Evolutionary conservation across 1,140 invertebrate genomes (phyloP), one percentile per base, ranked within the genome.

Genomic region (Lysiphlebus fabarum): DNA sequence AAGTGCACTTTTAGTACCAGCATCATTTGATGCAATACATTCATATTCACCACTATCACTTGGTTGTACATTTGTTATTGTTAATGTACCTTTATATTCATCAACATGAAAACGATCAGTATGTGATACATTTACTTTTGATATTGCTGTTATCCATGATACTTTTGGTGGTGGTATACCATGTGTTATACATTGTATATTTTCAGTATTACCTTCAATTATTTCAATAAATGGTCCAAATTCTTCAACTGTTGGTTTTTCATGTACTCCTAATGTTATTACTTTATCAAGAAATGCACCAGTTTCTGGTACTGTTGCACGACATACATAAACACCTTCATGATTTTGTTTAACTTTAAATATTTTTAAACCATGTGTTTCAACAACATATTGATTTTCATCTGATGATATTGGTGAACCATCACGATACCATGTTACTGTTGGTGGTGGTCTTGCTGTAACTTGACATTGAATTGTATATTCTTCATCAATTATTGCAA

Each of bases 391-490:
- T 66, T 87, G 84, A 41, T 86, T 17, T 17, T 17, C 84, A 61
- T 85, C 84, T 53, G 82, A 84, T 59, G 75, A 73, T 50, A 84
- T 84, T 81, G 82, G 72, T 62, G 85, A 80, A n/a, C 85, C 87
- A 72, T 93, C 88, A 72, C 87, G 87, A 47, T 86, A 82, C 93
- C 92, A 96, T 70, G 91, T 89, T 10, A 96, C 86, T 10, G 82
- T 83, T 0, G 94, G 91, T 34, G 89, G 80, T 11, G 94, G 94
- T 73, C 89, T 88, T 1, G 93, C 91, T 50, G 84, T 86, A 0
- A 95, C 93, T 74, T 89, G 84, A 68, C 95, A 97, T 70, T 85
- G 86, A 7, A 96, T 85, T 74, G 85, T 85, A 68, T 87, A 92
- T 62, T 91, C 85, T 55, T 84, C 80, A 5, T 86, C 87, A 33